These are phyloP conservation scores for Blomia tropicalis DNA, from an alignment of 2,888 invertebrate species.

Conservation along the genomic window DNA sequence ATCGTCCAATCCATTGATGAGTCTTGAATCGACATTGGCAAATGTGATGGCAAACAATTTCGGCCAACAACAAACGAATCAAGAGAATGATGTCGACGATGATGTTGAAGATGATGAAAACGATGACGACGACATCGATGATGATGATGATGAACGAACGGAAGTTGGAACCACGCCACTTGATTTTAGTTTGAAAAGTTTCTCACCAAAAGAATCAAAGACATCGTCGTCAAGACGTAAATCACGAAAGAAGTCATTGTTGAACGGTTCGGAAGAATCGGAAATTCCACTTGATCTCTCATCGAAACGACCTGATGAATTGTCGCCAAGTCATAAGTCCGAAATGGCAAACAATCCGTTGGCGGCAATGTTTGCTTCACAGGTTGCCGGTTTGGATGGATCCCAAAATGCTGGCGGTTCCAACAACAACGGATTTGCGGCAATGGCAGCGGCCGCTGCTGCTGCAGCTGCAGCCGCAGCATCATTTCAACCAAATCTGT, in stretches of 20 bases:
- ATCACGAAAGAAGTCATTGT: neutral
- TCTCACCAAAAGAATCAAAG: neutral
- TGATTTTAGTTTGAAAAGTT: constrained; percentile 12
- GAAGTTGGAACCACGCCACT: neutral
- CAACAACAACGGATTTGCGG: neutral
- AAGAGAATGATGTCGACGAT: neutral
- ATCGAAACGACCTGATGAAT: neutral
- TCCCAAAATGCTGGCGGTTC: too few species aligned
- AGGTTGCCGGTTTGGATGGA: neutral
- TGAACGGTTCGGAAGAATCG: neutral
- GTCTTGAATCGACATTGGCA: constrained; percentile 11
- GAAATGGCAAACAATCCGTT: neutral
- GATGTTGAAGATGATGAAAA: neutral
- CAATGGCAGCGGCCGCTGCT: constrained; percentile 12
- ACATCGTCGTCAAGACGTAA: neutral
- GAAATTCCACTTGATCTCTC: constrained; percentile 3
- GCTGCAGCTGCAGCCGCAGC: constrained; percentile 14
- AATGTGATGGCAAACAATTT: constrained; percentile 7
- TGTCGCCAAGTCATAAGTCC: neutral
- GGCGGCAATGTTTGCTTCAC: neutral
- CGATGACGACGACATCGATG: neutral
- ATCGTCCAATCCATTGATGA: constrained; percentile 6
- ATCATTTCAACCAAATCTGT: constrained; percentile 5
- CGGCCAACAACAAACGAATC: neutral
- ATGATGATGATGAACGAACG: neutral